Conservation (phyloP, 35 echinoderm and acorn worm species). For the Diadema setosum region DNA sequence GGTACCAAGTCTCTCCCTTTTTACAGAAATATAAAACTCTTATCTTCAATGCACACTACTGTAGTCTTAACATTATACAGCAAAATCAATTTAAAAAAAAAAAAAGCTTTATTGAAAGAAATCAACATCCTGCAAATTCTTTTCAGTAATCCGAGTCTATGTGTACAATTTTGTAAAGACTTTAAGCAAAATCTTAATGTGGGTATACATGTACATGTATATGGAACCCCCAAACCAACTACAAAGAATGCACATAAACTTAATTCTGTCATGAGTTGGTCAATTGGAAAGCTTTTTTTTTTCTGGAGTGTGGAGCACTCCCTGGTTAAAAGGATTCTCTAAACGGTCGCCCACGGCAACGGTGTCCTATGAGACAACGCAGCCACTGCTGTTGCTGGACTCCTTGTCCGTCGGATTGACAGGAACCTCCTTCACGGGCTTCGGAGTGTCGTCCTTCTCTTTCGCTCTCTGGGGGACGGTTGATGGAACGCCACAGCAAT, state of each 20-base stretch:
- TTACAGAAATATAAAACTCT: no score
- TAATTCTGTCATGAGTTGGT: not conserved
- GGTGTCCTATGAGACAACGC: slow-evolving; percentile 64
- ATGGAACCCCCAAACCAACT: not conserved
- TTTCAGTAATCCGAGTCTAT: no score
- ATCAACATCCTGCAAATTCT: no score
- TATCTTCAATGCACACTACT: no score
- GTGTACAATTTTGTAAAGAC: no score
- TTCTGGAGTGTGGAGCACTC: not conserved
- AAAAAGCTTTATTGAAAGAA: no score
- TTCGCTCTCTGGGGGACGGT: slow-evolving; percentile 10
- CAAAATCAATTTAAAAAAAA: no score
- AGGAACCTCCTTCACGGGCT: slow-evolving; percentile 87
- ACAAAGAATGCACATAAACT: not conserved
- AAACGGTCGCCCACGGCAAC: not conserved
- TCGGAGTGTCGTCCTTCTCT: slow-evolving; percentile 79
- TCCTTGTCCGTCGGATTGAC: slow-evolving; percentile 81
- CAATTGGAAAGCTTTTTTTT: not conserved
- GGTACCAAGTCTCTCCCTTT: no score
- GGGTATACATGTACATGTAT: not conserved
- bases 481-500: not conserved
- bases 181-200: not conserved
- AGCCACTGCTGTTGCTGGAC: slow-evolving; percentile 75
- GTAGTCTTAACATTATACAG: no score
- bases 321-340: not conserved